Percentiles rank a stretch among this genome's conserved stretches.
These are phyloP conservation scores for Hofmannophila pseudospretella DNA, from an alignment of 2,888 invertebrate genomes.

Conservation along the genomic window DNA sequence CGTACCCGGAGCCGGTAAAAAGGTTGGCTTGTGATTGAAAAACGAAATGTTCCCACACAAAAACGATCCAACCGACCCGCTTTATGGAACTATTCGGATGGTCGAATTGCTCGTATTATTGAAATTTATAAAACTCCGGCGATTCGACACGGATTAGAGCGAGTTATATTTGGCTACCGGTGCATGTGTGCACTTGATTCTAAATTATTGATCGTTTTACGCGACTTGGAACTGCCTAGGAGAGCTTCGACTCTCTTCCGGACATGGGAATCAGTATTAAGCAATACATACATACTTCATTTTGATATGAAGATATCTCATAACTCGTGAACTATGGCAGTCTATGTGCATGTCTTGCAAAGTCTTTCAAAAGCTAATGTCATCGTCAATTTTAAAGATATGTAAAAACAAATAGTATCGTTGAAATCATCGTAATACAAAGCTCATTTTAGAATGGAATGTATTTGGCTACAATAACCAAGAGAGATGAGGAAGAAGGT, in stretches of 20 bases:
- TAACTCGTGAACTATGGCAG: too few species aligned
- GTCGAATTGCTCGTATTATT: constrained; percentile 52
- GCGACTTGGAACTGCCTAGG: constrained; percentile 13
- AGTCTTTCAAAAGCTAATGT: too few species aligned
- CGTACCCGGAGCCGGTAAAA: constrained; percentile 53
- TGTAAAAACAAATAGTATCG: too few species aligned
- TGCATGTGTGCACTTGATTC: too few species aligned
- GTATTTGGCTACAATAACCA: too few species aligned
- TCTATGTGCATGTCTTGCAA: too few species aligned
- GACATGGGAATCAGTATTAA: constrained; percentile 29
- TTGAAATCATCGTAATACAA: too few species aligned
- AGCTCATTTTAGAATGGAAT: too few species aligned
- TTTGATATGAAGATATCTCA: too few species aligned
- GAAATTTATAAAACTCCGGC: constrained; percentile 52
- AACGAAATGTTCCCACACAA: constrained; percentile 65
- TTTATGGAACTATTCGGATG: constrained; percentile 30
- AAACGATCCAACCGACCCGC: constrained; percentile 26
- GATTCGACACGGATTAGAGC: constrained; percentile 68
- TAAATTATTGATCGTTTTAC: constrained; percentile 57
- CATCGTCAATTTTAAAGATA: too few species aligned
- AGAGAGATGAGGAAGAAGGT: too few species aligned
- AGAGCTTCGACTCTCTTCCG: constrained; percentile 10
- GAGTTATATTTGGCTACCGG: constrained; percentile 64
- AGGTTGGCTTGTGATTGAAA: constrained; percentile 64
- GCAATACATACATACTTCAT: constrained; percentile 31